A percentile compares a stretch with the other conserved stretches of the same genome.
Conservation (phyloP, 2,113 vertebrate genomes). For the Myotis lucifugus region DNA sequence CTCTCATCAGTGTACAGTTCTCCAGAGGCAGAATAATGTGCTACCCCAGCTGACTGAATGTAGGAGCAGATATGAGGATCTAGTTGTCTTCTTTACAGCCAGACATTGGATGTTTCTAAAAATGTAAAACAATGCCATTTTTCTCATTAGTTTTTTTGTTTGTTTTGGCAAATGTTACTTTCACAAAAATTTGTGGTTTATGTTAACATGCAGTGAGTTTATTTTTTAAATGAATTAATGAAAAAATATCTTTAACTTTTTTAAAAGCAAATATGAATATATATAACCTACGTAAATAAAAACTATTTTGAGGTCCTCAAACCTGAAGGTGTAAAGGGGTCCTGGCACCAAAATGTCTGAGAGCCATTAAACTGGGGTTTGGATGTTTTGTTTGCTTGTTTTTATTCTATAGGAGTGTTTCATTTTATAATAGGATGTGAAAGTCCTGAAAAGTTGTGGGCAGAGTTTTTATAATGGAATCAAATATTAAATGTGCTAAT, state of each 20-base stretch:
- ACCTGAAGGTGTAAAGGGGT: not conserved
- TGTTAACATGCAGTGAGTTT: not conserved
- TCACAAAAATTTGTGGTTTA: not conserved
- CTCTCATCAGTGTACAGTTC: not conserved
- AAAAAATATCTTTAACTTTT: slow-evolving; percentile 5
- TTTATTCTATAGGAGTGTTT: not conserved
- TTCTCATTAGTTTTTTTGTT: not conserved
- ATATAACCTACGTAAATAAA: not conserved
- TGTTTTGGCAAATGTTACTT: not conserved
- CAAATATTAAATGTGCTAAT: not conserved
- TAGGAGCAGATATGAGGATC: not conserved
- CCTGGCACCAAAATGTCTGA: not conserved
- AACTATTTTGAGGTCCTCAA: not conserved
- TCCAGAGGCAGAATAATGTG: not conserved
- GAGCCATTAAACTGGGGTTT: not conserved
- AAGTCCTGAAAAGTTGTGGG: not conserved
- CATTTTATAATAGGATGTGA: not conserved
- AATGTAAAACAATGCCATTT: not conserved
- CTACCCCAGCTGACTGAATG: not conserved
- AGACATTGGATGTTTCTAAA: not conserved
- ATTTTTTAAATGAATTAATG: not conserved
- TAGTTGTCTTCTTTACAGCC: not conserved
- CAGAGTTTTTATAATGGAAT: slow-evolving; percentile 28
- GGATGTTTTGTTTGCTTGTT: not conserved
- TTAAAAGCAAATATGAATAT: not conserved